Evolutionary conservation across 2,888 invertebrate species (phyloP), one percentile per base, ranked within the genome.

Genomic region (Plebejus argus): DNA sequence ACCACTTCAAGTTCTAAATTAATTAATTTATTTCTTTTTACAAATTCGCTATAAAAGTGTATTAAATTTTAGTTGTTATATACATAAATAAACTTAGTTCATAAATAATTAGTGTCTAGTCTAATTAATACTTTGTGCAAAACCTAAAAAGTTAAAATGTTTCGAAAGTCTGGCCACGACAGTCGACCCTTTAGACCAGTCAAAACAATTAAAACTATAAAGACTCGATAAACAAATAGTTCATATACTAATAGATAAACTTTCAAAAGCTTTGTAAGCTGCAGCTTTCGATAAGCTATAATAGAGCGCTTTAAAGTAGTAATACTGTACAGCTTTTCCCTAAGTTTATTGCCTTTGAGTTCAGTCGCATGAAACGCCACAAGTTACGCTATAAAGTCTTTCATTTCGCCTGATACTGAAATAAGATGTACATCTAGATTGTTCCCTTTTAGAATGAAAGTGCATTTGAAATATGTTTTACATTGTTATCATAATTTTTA

Each of bases 331-430:
- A 74, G 74, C 49, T 72, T 74, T 74, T 74, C 45, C 74, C 53
- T 28, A 74, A 77, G 77, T 81, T 80, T 79, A 79, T 80, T 80
- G 81, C 78, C 81, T 81, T 81, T 81, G 81, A 80, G 79, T 79
- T 77, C 80, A 81, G 80, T 81, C 78, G 79, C 70, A 81, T 78
- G 80, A 77, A 79, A 78, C 78, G 76, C 77, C 82, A 81, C 78
- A 86, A 87, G 82, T 87, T 86, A 79, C 61, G 82, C 81, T 82
- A 85, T 87, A 85, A 87, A 87, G 83, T 81, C 79, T 80, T 81
- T 81, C 81, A 81, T 81, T 79, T 79, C 28, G 81, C 79, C 78
- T 78, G 80, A 81, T 74, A 53, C 74, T 74, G 20, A 28, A 45
- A 49, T 6, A 49, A 49, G 74, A 74, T 78, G 78, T 80, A 77